Base-by-base conservation (phyloP, 2,797 vertebrate genomes). In the Manis javanica region DNA sequence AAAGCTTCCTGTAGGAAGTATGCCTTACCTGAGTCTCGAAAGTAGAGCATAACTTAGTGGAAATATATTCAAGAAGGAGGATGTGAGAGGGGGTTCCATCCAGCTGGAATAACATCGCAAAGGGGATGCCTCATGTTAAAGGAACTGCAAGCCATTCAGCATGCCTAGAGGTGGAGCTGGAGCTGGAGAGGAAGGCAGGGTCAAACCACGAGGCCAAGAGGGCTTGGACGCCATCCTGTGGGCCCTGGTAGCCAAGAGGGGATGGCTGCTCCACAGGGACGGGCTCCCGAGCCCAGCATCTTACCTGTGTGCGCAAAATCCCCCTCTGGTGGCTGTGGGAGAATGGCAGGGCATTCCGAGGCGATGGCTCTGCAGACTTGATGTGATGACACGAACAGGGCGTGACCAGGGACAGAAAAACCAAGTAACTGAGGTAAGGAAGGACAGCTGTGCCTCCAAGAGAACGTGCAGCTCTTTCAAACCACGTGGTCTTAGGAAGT, bases 211-310 rank as follows among this genome's bases (percentile, higher is more conserved):
- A 83, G 77, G n/a, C 34, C 29, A 3, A 11, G 68, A 74, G 61
- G 53, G 37, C 37, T 13, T 39, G 26, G 77, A 59, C 21, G 51
- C 42, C 42, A n/a, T 59, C 39, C 37, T 9, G 46, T 34, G 49
- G 26, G 21, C 37, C 63, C 66, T 26, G 37, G 42, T 53, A 51
- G 46, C 13, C 4, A 11, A 7, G n/a, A 46, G 23, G 81, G 53
- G 23, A 11, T 5, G 26, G 68, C 19, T 2, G 31, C 69, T 37
- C 39, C n/a, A 6, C 0, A 12, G 51, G 66, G 37, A n/a, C 13
- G 21, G 49, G 19, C 31, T 0, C 9, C 0, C 3, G 61, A 24
- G 26, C 4, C 0, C 15, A 0, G 24, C 23, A 21, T 68, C 26
- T 19, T 68, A 2, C 42, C 71, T 81, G 72, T 3, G 5, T 5